These are phyloP conservation scores for Aricia artaxerxes DNA, from an alignment of 2,888 invertebrate genomes.

Conservation along the genomic window DNA sequence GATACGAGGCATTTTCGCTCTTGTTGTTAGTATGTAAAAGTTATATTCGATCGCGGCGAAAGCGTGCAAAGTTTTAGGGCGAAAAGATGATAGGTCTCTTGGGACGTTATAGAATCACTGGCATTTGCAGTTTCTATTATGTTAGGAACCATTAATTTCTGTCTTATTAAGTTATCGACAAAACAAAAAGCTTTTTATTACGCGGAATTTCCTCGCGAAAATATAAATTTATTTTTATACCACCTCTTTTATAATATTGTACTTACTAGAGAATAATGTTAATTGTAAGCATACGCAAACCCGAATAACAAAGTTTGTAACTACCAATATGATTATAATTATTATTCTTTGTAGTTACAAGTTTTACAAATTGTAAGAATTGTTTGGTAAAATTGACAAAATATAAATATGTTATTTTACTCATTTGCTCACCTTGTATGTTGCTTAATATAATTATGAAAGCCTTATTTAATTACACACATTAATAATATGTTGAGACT, in stretches of 20 bases:
- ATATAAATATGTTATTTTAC: neutral
- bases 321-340: too few species aligned
- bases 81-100: conserved; percentile 76
- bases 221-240: neutral
- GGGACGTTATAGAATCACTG: conserved; percentile 84
- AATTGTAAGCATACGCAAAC: neutral
- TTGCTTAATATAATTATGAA: neutral
- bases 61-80: conserved; percentile 64
- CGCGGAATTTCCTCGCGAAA: neutral
- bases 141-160: conserved; percentile 79
- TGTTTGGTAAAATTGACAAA: neutral
- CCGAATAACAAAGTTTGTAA: neutral
- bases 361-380: too few species aligned
- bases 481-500: neutral
- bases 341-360: too few species aligned
- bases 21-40: conserved; percentile 43
- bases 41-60: conserved; percentile 44
- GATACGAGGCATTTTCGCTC: conserved; percentile 36
- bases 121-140: conserved; percentile 84
- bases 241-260: too few species aligned
- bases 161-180: conserved; percentile 77
- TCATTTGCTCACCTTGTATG: neutral
- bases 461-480: neutral
- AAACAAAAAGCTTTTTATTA: conserved; percentile 52
- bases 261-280: neutral